Evolutionary conservation across 2,797 vertebrate genomes (phyloP).

Genomic region (Takifugu ocellatus): DNA sequence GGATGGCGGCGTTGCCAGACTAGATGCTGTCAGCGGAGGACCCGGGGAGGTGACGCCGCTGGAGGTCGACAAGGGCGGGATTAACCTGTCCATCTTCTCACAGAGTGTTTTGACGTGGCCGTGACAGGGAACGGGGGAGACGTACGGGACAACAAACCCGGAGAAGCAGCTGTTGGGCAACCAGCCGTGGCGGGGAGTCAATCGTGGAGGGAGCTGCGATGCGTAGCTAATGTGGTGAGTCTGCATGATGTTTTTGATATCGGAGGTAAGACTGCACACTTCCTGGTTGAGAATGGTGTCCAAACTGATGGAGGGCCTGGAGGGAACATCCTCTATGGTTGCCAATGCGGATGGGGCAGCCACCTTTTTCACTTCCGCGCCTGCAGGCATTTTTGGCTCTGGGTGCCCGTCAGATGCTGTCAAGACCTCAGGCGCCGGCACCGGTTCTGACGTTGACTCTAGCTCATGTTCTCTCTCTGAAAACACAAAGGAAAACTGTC

Average conservation of each 20-base stretch:
- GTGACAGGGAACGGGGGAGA: conserved; percentile 79
- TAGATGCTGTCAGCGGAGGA: conserved; percentile 36
- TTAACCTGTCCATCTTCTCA: conserved; percentile 83
- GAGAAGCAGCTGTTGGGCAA: conserved; percentile 79
- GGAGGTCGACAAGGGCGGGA: conserved; percentile 55
- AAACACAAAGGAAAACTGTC: conserved; percentile 24
- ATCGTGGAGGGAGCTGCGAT: conserved; percentile 70
- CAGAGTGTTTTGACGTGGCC: conserved; percentile 84
- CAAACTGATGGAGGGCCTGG: conserved; percentile 66
- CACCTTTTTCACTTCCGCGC: conserved; percentile 37
- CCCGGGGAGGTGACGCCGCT: conserved; percentile 33
- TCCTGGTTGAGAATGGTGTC: conserved; percentile 88
- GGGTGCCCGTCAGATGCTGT: conserved; percentile 15
- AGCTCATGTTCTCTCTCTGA: conserved; percentile 55
- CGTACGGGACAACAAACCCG: conserved; percentile 78
- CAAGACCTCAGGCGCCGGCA: conserved; percentile 11
- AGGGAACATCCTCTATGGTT: conserved; percentile 37
- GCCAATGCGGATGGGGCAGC: conserved; percentile 16
- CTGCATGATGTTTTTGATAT: conserved; percentile 86
- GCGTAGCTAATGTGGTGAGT: conserved; percentile 82
- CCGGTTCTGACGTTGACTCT: conserved; percentile 24
- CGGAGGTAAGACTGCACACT: conserved; percentile 83
- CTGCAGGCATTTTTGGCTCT: conserved; percentile 36
- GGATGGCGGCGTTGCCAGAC: conserved; percentile 30
- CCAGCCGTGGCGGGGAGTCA: conserved; percentile 66